Percentiles rank a stretch among this genome's conserved stretches.
These are phyloP conservation scores for Philopedon plagiatum DNA, from an alignment of 2,888 invertebrate species.

Conservation along the genomic window DNA sequence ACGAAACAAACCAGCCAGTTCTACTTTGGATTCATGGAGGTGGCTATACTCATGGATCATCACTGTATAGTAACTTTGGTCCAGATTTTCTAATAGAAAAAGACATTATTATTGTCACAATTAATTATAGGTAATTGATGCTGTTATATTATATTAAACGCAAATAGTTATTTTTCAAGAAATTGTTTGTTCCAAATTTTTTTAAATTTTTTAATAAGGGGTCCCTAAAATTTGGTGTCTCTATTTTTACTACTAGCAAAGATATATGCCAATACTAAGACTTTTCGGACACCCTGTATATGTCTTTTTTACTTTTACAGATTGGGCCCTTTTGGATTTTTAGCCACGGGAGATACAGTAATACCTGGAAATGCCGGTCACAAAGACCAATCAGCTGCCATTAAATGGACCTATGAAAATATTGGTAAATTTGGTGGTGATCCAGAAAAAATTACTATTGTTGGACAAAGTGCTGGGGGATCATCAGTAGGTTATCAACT, in stretches of 20 bases:
- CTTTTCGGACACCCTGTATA: too few relatives aligned
- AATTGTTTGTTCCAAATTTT: too few relatives aligned
- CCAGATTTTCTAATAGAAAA: slow-evolving; percentile 62
- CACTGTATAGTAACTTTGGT: slow-evolving; percentile 66
- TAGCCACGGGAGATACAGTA: slow-evolving; percentile 51
- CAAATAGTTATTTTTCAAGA: too few relatives aligned
- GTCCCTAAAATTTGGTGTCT: too few relatives aligned
- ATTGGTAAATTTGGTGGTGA: slow-evolving; percentile 53
- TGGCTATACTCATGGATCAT: slow-evolving; percentile 59
- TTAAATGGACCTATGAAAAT: slow-evolving; percentile 51
- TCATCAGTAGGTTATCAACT: slow-evolving; percentile 52
- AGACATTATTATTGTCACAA: slow-evolving; percentile 59
- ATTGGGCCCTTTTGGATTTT: slow-evolving; percentile 60
- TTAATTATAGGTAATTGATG: slow-evolving; percentile 58
- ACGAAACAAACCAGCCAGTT: slow-evolving; percentile 56
- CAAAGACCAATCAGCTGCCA: slow-evolving; percentile 52
- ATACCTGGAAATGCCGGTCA: slow-evolving; percentile 53
- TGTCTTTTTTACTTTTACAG: slow-evolving; percentile 43
- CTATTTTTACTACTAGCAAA: too few relatives aligned
- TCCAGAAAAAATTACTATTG: slow-evolving; percentile 48
- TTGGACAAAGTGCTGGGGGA: slow-evolving; percentile 55
- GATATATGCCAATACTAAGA: too few relatives aligned
- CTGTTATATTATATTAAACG: too few relatives aligned
- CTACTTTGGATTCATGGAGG: slow-evolving; percentile 64
- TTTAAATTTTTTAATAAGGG: too few relatives aligned